Conservation (phyloP, 2,113 vertebrate species). For the Otus sunia region DNA sequence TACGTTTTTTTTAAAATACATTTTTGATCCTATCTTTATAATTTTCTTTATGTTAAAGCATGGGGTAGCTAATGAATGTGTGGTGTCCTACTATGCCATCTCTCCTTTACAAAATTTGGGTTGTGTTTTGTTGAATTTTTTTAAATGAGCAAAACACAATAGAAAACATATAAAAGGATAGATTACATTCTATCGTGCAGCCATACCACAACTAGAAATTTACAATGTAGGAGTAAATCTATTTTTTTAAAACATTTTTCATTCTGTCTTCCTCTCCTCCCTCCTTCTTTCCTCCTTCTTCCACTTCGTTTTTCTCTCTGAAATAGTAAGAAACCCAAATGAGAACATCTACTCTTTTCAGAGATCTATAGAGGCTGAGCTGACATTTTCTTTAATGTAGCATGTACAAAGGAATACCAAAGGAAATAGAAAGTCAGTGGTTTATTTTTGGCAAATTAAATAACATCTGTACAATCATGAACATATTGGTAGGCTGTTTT, state of each 20-base stretch:
- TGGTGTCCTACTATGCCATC: not conserved
- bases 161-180: not conserved
- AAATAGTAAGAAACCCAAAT: not conserved
- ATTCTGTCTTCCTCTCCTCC: not conserved
- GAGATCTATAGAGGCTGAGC: not conserved
- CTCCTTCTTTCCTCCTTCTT: not conserved
- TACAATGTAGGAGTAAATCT: not conserved
- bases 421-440: not conserved
- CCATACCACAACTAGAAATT: not conserved
- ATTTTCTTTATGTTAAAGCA: not conserved
- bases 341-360: not conserved
- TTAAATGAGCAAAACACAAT: not conserved
- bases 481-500: not conserved
- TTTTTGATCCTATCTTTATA: not conserved
- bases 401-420: not conserved
- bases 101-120: not conserved
- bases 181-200: not conserved
- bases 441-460: conserved; percentile 4
- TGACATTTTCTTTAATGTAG: not conserved
- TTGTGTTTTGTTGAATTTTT: not conserved
- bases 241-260: not conserved
- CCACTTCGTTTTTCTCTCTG: rapidly evolving
- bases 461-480: not conserved
- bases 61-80: not conserved
- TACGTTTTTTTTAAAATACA: not conserved